These are phyloP conservation scores for Rattus rattus DNA, from an alignment of 2,113 vertebrate genomes.

Conservation along the genomic window DNA sequence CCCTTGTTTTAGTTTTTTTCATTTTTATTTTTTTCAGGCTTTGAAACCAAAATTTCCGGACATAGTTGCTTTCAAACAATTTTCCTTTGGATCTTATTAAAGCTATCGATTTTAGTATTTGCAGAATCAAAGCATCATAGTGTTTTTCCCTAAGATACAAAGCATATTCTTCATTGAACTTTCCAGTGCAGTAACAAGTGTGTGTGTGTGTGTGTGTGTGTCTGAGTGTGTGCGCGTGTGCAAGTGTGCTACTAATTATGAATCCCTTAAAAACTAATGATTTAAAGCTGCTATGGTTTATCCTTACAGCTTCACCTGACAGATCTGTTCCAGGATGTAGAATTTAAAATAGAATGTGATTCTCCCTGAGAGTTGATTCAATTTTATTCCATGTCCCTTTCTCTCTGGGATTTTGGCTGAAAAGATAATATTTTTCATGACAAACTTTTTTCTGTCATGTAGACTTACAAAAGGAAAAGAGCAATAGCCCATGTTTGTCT, in stretches of 20 bases:
- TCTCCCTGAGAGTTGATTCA: rapidly evolving
- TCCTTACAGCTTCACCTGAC: rapidly evolving
- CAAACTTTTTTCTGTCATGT: neutral
- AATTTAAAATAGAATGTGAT: neutral
- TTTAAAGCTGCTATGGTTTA: neutral
- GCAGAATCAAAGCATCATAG: neutral
- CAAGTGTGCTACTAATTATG: neutral
- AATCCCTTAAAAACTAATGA: neutral
- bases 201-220: neutral
- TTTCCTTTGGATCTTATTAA: neutral
- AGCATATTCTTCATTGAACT: neutral
- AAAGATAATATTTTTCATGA: neutral
- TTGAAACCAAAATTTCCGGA: neutral
- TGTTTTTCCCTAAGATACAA: neutral
- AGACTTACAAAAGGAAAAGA: neutral
- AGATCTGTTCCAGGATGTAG: neutral
- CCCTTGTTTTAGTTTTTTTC: neutral
- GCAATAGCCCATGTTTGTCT: neutral
- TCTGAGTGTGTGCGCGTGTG: neutral
- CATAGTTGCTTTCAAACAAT: neutral
- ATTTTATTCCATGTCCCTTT: neutral
- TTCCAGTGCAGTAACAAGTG: neutral
- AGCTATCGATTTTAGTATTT: neutral
- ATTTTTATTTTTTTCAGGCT: neutral
- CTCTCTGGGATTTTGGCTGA: neutral